Conservation (phyloP, 2,113 vertebrate species). For the Rutilus rutilus region DNA sequence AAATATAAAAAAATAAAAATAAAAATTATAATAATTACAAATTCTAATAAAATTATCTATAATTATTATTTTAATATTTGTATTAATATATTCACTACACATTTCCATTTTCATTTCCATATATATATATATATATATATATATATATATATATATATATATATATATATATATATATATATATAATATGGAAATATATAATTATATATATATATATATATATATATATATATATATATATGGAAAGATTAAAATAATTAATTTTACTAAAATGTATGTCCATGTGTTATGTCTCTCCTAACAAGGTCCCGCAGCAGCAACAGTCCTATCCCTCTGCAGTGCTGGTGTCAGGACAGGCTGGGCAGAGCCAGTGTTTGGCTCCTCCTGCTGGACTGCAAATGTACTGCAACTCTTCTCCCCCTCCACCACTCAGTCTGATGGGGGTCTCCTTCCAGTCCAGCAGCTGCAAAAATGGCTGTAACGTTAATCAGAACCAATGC, state of each 20-base stretch:
- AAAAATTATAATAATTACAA: too few species aligned
- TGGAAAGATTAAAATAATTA: not conserved
- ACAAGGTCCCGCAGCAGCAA: slow-evolving; percentile 26
- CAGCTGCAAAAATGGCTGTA: slow-evolving; percentile 87
- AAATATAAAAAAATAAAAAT: too few species aligned
- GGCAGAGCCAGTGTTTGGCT: slow-evolving; percentile 78
- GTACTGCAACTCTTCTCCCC: slow-evolving; percentile 88
- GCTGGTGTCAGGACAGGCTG: slow-evolving; percentile 81
- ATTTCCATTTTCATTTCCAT: too few species aligned
- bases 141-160: too few species aligned
- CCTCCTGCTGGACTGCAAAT: slow-evolving; percentile 81
- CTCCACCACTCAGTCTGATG: slow-evolving; percentile 79
- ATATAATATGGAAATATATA: not conserved
- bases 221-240: too few species aligned
- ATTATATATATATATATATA: too few species aligned
- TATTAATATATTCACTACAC: too few species aligned
- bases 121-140: too few species aligned
- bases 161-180: too few species aligned
- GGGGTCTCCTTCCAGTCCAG: slow-evolving; percentile 80
- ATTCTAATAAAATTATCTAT: too few species aligned
- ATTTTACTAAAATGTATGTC: not conserved
- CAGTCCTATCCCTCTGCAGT: slow-evolving; percentile 89
- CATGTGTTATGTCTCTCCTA: not conserved
- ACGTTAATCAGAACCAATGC: slow-evolving; percentile 76
- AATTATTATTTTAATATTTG: too few species aligned